Percentiles rank a stretch among this genome's conserved stretches.
Evolutionary conservation across 2,888 invertebrate genomes (phyloP).

Genomic region (Physocephala rufipes): DNA sequence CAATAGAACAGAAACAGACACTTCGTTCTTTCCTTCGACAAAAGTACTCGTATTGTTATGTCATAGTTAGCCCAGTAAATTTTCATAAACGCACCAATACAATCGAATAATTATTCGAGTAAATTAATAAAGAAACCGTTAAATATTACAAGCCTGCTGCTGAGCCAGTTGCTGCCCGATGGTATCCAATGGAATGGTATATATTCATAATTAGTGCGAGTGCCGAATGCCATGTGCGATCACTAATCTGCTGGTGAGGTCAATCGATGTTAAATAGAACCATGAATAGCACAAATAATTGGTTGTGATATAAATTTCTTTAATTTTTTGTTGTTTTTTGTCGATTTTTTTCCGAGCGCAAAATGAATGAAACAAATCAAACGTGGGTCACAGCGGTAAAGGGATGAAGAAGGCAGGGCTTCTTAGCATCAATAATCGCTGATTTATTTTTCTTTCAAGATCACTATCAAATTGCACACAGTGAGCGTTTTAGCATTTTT

Average conservation of each 20-base stretch:
- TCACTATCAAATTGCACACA: too few species aligned
- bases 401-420: too few species aligned
- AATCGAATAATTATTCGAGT: neutral
- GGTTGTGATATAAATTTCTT: conserved; percentile 57
- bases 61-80: neutral
- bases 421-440: too few species aligned
- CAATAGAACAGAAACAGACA: neutral
- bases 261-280: conserved; percentile 69
- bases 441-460: neutral
- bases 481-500: too few species aligned
- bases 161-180: neutral
- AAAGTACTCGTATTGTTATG: neutral
- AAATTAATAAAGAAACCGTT: conserved; percentile 26
- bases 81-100: neutral
- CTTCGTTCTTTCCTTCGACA: neutral
- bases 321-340: neutral
- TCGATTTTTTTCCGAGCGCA: too few species aligned
- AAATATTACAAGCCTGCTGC: neutral
- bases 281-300: conserved; percentile 67
- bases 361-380: too few species aligned
- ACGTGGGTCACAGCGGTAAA: too few species aligned
- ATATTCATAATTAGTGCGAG: conserved; percentile 12
- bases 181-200: conserved; percentile 1
- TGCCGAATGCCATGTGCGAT: conserved; percentile 23
- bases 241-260: conserved; percentile 65